Evolutionary conservation across 1,140 invertebrate genomes (phyloP).

Genomic region (Drosophila nasuta): DNA sequence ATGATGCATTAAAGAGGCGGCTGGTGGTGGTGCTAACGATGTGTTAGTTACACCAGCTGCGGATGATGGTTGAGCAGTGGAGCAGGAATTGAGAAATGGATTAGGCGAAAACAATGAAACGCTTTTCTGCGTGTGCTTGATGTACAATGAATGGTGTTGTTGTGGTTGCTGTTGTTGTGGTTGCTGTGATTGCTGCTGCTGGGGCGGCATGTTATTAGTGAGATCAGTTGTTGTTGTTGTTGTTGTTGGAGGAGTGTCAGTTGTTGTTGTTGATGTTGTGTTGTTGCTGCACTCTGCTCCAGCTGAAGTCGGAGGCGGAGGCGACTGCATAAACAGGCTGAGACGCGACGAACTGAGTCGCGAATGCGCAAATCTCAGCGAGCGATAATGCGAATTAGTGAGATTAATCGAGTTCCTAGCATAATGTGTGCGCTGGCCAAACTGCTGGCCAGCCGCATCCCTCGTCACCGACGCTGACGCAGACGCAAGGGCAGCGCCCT

Average conservation of each 20-base stretch:
- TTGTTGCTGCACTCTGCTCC: constrained; percentile 18
- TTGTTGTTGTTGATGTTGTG: constrained; percentile 31
- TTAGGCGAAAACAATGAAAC: constrained; percentile 72
- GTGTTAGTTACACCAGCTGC: constrained; percentile 38
- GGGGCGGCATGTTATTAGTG: constrained; percentile 58
- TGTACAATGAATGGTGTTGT: constrained; percentile 69
- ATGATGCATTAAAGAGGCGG: constrained; percentile 74
- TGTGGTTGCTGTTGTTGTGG: constrained; percentile 60
- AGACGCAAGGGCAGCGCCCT: constrained; percentile 54
- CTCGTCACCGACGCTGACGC: background rate
- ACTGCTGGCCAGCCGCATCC: constrained; percentile 48
- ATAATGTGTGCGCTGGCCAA: constrained; percentile 76
- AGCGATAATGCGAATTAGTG: constrained; percentile 82
- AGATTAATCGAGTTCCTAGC: constrained; percentile 81
- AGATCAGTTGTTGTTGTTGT: constrained; percentile 62
- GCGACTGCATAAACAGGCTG: constrained; percentile 77
- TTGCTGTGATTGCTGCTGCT: constrained; percentile 38
- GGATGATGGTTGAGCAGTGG: constrained; percentile 43
- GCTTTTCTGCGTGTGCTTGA: constrained; percentile 76
- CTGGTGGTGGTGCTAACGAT: constrained; percentile 59
- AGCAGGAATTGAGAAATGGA: constrained; percentile 63
- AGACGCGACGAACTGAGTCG: constrained; percentile 78
- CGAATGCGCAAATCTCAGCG: constrained; percentile 79
- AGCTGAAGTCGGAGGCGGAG: constrained; percentile 16
- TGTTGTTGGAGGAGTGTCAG: constrained; percentile 35